Evolutionary conservation across 2,888 invertebrate genomes (phyloP).

Genomic region (Campoplex nolae): DNA sequence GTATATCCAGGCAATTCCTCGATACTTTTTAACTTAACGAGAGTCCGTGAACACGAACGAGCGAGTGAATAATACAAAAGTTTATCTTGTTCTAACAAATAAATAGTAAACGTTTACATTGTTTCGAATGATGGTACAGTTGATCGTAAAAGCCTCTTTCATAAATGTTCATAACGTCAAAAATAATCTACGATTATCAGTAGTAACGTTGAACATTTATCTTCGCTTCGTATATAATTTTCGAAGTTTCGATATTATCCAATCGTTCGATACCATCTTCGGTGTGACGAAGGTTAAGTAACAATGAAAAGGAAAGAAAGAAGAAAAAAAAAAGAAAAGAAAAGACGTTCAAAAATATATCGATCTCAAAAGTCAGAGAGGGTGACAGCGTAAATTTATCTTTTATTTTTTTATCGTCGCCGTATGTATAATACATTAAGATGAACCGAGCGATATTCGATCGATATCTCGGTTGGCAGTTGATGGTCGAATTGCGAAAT

Average conservation of each 20-base stretch:
- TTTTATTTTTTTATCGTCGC: slow-evolving; percentile 1
- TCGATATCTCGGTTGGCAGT: slow-evolving; percentile 25
- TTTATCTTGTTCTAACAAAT: slow-evolving; percentile 20
- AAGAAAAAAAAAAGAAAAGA: background rate
- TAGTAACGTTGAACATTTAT: background rate
- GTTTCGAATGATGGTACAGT: background rate
- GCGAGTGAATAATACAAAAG: slow-evolving; percentile 10
- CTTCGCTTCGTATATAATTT: slow-evolving; percentile 3
- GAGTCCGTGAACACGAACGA: slow-evolving; percentile 12
- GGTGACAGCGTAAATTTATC: slow-evolving; percentile 3
- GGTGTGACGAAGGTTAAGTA: slow-evolving; percentile 15
- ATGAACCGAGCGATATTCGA: slow-evolving; percentile 29
- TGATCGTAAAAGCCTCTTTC: background rate
- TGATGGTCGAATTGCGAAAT: slow-evolving; percentile 54
- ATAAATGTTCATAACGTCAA: slow-evolving; percentile 2
- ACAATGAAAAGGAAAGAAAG: slow-evolving; percentile 1
- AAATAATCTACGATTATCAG: slow-evolving; percentile 22
- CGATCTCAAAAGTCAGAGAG: background rate
- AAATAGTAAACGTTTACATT: slow-evolving; percentile 14
- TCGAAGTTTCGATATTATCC: slow-evolving; percentile 8
- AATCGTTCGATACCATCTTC: slow-evolving; percentile 8
- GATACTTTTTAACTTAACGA: slow-evolving; percentile 27
- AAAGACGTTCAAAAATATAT: background rate
- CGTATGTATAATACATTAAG: slow-evolving; percentile 4
- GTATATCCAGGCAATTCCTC: background rate